Conservation (phyloP, 2,113 vertebrate genomes). For the Triplophysa siluroides region DNA sequence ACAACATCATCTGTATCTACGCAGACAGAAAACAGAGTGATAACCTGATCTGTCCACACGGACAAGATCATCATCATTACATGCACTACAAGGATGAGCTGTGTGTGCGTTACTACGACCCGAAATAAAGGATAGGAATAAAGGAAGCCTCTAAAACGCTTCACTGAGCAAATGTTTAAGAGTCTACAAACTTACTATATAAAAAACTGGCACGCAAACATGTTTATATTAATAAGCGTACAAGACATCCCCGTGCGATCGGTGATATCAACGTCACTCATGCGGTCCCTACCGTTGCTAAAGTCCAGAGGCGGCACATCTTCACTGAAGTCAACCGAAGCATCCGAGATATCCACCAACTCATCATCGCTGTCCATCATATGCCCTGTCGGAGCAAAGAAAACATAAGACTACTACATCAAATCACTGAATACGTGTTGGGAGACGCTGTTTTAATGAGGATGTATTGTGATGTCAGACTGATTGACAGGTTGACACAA, state of each 20-base stretch:
- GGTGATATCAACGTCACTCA: no score
- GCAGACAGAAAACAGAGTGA: constrained; percentile 18
- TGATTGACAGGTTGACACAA: no score
- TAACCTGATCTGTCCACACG: not conserved
- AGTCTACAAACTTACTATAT: no score
- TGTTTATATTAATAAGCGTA: no score
- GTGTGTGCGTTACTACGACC: no score
- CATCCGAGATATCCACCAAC: constrained; percentile 89
- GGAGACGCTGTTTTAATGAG: not conserved
- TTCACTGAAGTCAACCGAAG: constrained; percentile 83
- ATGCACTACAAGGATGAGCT: no score
- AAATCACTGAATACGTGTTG: not conserved
- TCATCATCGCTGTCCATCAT: constrained; percentile 90
- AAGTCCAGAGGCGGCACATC: constrained; percentile 83
- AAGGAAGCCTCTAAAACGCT: no score
- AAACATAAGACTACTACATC: not conserved
- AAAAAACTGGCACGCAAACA: no score
- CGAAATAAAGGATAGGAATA: no score
- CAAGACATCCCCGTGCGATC: no score
- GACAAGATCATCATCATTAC: not conserved
- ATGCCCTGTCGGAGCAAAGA: constrained; percentile 11
- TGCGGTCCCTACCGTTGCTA: constrained; percentile 73
- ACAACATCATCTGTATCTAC: constrained; percentile 11
- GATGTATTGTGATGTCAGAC: no score
- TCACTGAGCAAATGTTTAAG: no score